phyloP scores from a whole-genome alignment of 2,113 vertebrate species.

The Bos taurus region ARS-UCD2.0 NC_037328.1:88578501-88579000 shows the following conservation, averaged over 20 bases:
- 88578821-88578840: neutral
- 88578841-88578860: neutral
- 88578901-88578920: too few species aligned
- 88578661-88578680: neutral
- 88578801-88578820: neutral
- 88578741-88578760: slow-evolving; percentile 57
- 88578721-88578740: slow-evolving; percentile 62
- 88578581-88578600: neutral
- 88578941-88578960: too few species aligned
- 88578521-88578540: neutral
- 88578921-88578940: neutral
- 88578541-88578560: neutral
- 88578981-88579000: too few species aligned
- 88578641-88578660: neutral
- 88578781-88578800: slow-evolving; percentile 42
- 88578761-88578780: slow-evolving; percentile 62
- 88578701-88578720: slow-evolving; percentile 74
- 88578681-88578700: slow-evolving; percentile 25
- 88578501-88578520: neutral
- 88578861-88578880: neutral
- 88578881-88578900: neutral
- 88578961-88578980: neutral
- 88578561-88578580: neutral
- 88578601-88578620: neutral
- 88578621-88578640: neutral